phyloP scores from a whole-genome alignment of 1,140 invertebrate genomes.

The Tetragnatha versicolor region DNA sequence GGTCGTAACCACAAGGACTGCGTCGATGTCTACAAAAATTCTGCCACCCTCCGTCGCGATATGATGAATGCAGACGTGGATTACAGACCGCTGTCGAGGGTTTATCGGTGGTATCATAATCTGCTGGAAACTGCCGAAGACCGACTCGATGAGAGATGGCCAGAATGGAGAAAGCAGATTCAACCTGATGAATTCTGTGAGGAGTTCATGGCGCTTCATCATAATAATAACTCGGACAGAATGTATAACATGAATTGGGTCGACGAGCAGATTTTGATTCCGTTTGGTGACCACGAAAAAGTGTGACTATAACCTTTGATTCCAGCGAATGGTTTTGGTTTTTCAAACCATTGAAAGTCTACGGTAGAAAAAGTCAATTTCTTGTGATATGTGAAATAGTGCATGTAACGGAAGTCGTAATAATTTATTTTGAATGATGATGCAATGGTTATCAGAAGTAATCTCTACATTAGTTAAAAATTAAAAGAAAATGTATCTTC shows the following conservation, averaged over 20 bases:
- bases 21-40: neutral
- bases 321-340: too few species aligned
- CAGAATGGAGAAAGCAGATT: neutral
- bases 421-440: too few species aligned
- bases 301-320: too few species aligned
- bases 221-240: slow-evolving; percentile 2
- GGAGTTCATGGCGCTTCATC: neutral
- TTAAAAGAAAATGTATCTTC: too few species aligned
- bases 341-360: too few species aligned
- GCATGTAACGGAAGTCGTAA: too few species aligned
- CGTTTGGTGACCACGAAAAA: neutral
- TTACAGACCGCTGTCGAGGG: neutral
- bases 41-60: slow-evolving; percentile 23
- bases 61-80: slow-evolving; percentile 2
- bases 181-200: neutral
- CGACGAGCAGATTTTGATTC: slow-evolving; percentile 14
- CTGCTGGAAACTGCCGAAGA: neutral
- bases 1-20: neutral
- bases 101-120: slow-evolving; percentile 1
- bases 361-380: too few species aligned
- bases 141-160: slow-evolving; percentile 9
- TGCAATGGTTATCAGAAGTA: too few species aligned
- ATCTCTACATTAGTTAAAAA: too few species aligned
- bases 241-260: slow-evolving; percentile 15
- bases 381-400: too few species aligned